Base-by-base conservation (phyloP, 1,140 invertebrate species). In the Drosophila fuyamai region DNA sequence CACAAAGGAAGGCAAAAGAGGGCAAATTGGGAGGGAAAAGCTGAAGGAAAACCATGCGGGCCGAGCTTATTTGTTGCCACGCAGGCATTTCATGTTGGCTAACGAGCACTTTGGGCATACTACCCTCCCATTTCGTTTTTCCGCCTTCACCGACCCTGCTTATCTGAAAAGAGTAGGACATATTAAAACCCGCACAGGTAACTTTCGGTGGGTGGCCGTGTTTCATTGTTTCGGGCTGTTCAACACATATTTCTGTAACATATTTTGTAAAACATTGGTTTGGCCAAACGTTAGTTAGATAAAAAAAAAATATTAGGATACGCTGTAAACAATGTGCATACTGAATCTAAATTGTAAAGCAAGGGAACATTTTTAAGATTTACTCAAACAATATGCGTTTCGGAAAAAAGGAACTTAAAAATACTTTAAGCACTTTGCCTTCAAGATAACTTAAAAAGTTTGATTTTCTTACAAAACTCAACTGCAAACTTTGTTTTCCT, bases 31-130 rank as follows among this genome's bases (percentile, higher is more conserved):
- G 16, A 38, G 40, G 4, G 35, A 50, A 41, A 5, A 12, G 35
- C 46, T 10, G 36, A 14, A 29, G 32, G 29, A 73, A 46, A 44
- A 43, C 46, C 67, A 85, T 85, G 82, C 75, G 79, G 83, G 50
- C 41, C 44, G 13, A 75, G 83, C 76, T 84, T 75, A 80, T 84
- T 81, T 84, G 76, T 78, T 65, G 80, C 41, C 70, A 83, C 81
- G 77, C 56, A 72, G 76, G 81, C 82, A 85, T 86, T 85, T 85
- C 68, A 86, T 76, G 79, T 77, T 65, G 76, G 73, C 79, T 88
- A 88, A 86, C 83, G 83, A 86, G 71, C 79, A 75, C 70, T 81
- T 62, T 61, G 83, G 83, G 83, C 76, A 88, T 83, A 73, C 57
- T 56, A 41, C 48, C 54, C 47, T 4, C 27, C 41, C 32, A 13